Percentiles rank a stretch among this genome's conserved stretches.
Conservation (phyloP, 2,888 invertebrate genomes). For the Atherix ibis region DNA sequence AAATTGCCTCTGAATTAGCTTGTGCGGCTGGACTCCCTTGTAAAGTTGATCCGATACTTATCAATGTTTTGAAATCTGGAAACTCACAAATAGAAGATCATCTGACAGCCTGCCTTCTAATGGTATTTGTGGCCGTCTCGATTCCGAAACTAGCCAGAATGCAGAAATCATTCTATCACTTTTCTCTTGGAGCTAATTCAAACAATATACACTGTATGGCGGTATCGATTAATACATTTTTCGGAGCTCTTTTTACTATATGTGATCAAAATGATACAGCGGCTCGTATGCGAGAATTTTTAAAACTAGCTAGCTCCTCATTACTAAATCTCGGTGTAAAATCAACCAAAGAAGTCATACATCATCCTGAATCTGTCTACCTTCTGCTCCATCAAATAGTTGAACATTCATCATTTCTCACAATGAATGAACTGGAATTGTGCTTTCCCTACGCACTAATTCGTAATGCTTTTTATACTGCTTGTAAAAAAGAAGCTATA, state of each 20-base stretch:
- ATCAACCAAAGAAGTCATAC: constrained; percentile 84
- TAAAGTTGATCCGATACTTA: constrained; percentile 89
- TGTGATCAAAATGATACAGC: constrained; percentile 93
- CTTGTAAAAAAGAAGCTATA: constrained; percentile 72
- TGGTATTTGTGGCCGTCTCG: constrained; percentile 98
- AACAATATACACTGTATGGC: constrained; percentile 99
- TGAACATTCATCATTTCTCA: constrained; percentile 93
- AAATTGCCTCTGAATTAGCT: constrained; percentile 94
- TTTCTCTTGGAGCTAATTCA: constrained; percentile 82
- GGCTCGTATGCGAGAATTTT: constrained; percentile 92
- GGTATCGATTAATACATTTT: constrained; percentile 86
- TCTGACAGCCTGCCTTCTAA: constrained; percentile 78
- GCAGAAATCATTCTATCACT: constrained; percentile 77
- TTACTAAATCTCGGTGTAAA: constrained; percentile 88
- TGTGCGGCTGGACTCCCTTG: constrained; percentile 88
- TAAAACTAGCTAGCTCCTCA: constrained; percentile 87
- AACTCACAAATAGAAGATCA: constrained; percentile 85
- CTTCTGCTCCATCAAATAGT: constrained; percentile 93
- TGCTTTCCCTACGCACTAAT: constrained; percentile 98
- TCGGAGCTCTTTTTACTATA: constrained; percentile 91
- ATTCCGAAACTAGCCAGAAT: constrained; percentile 85
- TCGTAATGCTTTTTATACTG: constrained; percentile 94
- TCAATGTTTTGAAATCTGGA: constrained; percentile 75
- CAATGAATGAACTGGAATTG: constrained; percentile 96
- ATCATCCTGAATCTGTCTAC: constrained; percentile 93